Evolutionary conservation across 1,140 invertebrate species (phyloP).

Genomic region (Diabrotica undecimpunctata): DNA sequence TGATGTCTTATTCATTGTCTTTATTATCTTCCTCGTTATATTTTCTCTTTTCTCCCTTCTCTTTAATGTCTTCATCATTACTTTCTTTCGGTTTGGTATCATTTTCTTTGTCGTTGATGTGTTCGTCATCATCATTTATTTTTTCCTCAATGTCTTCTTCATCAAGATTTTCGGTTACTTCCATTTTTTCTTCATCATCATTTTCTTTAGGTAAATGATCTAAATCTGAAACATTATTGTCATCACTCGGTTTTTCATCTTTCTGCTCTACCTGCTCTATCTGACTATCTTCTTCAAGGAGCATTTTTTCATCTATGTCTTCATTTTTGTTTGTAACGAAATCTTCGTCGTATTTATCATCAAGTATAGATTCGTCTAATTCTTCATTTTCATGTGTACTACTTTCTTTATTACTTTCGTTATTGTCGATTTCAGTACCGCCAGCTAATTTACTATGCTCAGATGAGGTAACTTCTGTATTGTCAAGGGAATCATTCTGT

Average conservation of each 20-base stretch:
- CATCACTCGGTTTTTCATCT: background rate
- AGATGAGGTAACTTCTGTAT: too few species aligned
- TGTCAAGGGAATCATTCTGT: too few species aligned
- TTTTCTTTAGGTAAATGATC: background rate
- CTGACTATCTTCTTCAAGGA: background rate
- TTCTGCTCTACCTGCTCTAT: too few species aligned
- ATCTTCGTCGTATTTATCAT: background rate
- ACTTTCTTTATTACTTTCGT: too few species aligned
- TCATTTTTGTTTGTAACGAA: background rate
- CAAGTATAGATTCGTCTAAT: slow-evolving; percentile 1
- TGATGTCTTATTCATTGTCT: too few species aligned
- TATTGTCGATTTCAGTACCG: background rate
- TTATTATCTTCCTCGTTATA: background rate
- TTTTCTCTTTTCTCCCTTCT: background rate
- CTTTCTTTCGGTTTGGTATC: background rate
- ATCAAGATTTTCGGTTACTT: background rate
- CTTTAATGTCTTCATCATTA: background rate
- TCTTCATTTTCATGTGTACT: slow-evolving; percentile 7
- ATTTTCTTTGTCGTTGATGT: too few species aligned
- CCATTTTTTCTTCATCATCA: background rate
- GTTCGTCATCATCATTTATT: too few species aligned
- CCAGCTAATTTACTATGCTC: too few species aligned
- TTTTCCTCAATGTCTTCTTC: too few species aligned
- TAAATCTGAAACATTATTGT: background rate
- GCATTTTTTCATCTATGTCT: background rate